phyloP scores from a whole-genome alignment of 2,113 vertebrate genomes.

The Odontesthes bonariensis region DNA sequence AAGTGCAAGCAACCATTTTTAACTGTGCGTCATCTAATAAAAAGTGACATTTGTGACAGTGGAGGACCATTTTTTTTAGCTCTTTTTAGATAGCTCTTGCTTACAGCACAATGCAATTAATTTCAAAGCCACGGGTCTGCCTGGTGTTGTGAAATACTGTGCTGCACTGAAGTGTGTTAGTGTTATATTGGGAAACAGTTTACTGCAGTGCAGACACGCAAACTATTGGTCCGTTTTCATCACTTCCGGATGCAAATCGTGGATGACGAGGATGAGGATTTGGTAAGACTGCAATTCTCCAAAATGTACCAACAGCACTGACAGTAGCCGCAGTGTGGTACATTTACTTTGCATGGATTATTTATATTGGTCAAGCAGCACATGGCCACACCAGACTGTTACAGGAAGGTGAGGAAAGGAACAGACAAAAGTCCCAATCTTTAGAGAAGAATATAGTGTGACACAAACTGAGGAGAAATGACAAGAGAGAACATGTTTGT shows the following conservation, averaged over 20 bases:
- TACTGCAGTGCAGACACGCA: conserved; percentile 6
- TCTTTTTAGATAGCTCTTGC: not conserved
- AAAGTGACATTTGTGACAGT: conserved; percentile 13
- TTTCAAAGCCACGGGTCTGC: not conserved
- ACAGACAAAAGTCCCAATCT: too few species aligned
- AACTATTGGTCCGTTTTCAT: conserved; percentile 13
- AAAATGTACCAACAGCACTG: not conserved
- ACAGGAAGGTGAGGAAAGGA: not conserved
- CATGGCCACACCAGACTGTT: not conserved
- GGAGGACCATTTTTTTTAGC: not conserved
- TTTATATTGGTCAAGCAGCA: not conserved
- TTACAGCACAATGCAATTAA: conserved; percentile 2
- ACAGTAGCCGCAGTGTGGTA: conserved; percentile 6
- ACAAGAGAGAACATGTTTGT: not conserved
- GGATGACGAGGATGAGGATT: conserved; percentile 10
- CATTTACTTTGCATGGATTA: conserved; percentile 27
- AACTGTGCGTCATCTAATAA: conserved; percentile 41
- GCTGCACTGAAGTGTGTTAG: not conserved
- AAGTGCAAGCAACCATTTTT: conserved; percentile 16
- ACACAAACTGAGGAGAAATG: not conserved
- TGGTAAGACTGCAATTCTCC: conserved; percentile 9
- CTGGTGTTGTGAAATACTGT: conserved; percentile 15
- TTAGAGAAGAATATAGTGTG: too few species aligned
- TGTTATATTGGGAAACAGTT: conserved; percentile 16
- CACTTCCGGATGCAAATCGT: conserved; percentile 1